Conservation (phyloP, 2,797 vertebrate species). For the Bovichtus diacanthus region DNA sequence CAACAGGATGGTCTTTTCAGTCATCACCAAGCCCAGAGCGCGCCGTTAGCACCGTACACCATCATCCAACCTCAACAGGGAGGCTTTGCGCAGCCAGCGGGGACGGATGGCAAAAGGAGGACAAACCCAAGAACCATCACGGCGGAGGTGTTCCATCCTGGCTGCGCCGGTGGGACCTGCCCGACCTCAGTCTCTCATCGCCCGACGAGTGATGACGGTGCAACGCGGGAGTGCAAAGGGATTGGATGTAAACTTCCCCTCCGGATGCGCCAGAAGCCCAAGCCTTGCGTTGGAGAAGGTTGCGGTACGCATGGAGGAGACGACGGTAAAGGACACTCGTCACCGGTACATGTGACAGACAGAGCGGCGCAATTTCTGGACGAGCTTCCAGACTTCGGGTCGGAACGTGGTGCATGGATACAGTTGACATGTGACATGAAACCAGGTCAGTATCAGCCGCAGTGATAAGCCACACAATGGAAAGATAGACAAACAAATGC, state of each 20-base stretch:
- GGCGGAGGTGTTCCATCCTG: constrained; percentile 79
- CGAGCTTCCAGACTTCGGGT: constrained; percentile 82
- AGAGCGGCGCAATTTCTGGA: constrained; percentile 87
- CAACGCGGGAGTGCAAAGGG: constrained; percentile 81
- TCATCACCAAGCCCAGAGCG: constrained; percentile 57
- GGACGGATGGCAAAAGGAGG: constrained; percentile 55
- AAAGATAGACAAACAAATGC: not conserved
- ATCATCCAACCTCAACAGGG: constrained; percentile 69
- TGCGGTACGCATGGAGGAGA: constrained; percentile 68
- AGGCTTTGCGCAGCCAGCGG: constrained; percentile 33
- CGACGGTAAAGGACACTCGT: constrained; percentile 56
- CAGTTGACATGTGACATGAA: constrained; percentile 91
- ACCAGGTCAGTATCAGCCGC: constrained; percentile 83
- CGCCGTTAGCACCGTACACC: constrained; percentile 70
- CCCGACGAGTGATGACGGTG: constrained; percentile 57
- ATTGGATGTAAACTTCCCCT: constrained; percentile 86
- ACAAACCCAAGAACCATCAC: constrained; percentile 80
- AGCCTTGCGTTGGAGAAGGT: constrained; percentile 76
- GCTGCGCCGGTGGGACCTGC: constrained; percentile 80
- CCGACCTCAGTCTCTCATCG: constrained; percentile 58
- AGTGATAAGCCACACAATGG: not conserved
- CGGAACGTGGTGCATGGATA: constrained; percentile 86
- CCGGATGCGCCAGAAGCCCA: constrained; percentile 79
- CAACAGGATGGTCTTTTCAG: constrained; percentile 67
- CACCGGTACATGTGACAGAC: constrained; percentile 84